Conservation (phyloP, 1,140 invertebrate species). For the Drosophila melanica region DNA sequence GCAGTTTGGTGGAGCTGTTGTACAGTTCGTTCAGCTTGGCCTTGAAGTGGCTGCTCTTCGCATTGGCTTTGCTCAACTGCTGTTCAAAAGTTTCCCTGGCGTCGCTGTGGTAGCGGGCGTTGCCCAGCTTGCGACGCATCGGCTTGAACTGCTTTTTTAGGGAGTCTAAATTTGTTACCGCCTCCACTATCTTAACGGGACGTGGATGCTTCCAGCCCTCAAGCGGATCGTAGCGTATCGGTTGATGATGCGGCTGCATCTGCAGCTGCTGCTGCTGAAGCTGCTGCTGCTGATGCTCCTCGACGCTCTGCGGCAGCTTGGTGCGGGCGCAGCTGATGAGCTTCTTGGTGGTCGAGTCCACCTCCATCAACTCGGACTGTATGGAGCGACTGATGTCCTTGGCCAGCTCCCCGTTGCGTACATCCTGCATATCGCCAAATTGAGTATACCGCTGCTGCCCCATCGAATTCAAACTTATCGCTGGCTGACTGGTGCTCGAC, state of each 20-base stretch:
- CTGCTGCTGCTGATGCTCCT: background rate
- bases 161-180: background rate
- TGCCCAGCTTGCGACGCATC: constrained; percentile 14
- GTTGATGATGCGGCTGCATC: background rate
- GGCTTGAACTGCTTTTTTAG: constrained; percentile 14
- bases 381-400: constrained; percentile 58
- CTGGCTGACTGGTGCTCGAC: background rate
- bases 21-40: constrained; percentile 15
- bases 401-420: constrained; percentile 18
- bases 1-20: background rate
- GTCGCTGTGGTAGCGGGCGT: constrained; percentile 13
- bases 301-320: background rate
- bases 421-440: background rate
- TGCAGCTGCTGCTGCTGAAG: background rate
- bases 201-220: constrained; percentile 53
- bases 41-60: background rate
- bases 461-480: background rate
- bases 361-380: constrained; percentile 53
- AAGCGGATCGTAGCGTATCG: constrained; percentile 28
- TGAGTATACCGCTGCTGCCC: constrained; percentile 43
- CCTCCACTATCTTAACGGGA: background rate
- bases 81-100: background rate
- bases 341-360: constrained; percentile 32
- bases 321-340: constrained; percentile 32
- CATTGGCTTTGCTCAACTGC: background rate